These are phyloP conservation scores for Frankliniella intonsa DNA, from an alignment of 2,888 invertebrate species.

Conservation along the genomic window DNA sequence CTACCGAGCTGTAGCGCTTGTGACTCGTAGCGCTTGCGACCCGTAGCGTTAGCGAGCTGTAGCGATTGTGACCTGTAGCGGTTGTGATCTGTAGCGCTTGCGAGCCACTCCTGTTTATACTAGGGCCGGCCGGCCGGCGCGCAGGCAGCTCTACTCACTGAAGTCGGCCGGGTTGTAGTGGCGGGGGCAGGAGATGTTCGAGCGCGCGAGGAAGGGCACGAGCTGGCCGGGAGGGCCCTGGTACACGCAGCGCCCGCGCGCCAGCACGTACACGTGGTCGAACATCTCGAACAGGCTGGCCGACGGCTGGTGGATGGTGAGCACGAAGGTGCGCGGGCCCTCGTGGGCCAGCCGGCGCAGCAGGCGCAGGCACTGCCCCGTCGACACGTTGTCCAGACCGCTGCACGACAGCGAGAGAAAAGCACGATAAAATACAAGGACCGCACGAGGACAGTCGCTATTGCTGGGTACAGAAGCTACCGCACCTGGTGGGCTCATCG, in stretches of 20 bases:
- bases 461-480: no score
- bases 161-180: slow-evolving; percentile 68
- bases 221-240: slow-evolving; percentile 60
- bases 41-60: no score
- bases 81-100: no score
- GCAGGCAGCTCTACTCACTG: slow-evolving; percentile 53
- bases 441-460: no score
- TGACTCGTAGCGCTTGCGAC: no score
- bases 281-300: slow-evolving; percentile 60
- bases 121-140: no score
- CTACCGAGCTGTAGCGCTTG: no score
- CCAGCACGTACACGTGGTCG: slow-evolving; percentile 62
- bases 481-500: slow-evolving; percentile 70
- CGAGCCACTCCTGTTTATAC: no score
- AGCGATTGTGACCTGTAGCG: no score
- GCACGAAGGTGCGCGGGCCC: slow-evolving; percentile 60
- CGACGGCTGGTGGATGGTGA: slow-evolving; percentile 67
- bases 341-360: slow-evolving; percentile 56
- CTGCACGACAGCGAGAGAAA: slow-evolving; percentile 43
- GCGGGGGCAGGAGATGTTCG: slow-evolving; percentile 57
- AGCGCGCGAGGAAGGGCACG: slow-evolving; percentile 55
- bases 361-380: slow-evolving; percentile 57
- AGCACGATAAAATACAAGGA: no score
- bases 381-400: slow-evolving; percentile 63
- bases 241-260: slow-evolving; percentile 60